Percentiles rank a stretch among this genome's conserved stretches.
Conservation (phyloP, 2,797 vertebrate species). For the Botia almorhae region DNA sequence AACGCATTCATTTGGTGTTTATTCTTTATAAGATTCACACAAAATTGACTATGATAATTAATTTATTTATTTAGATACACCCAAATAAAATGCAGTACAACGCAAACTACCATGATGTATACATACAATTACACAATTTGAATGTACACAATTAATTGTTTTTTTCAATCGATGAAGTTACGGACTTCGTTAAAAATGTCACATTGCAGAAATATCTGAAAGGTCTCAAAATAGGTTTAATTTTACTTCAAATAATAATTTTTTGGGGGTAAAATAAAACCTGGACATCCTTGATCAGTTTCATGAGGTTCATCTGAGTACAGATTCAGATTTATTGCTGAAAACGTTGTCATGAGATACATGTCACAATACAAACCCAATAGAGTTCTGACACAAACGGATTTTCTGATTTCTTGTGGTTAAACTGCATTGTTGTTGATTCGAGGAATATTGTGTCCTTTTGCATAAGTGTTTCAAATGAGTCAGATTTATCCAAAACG, state of each 20-base stretch:
- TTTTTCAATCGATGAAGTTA: not conserved
- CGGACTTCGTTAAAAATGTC: not conserved
- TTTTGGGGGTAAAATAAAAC: not conserved
- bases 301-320: not conserved
- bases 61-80: no score
- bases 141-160: no score
- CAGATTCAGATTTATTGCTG: not conserved
- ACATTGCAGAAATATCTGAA: not conserved
- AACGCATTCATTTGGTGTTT: no score
- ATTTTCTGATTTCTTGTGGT: conserved; percentile 16
- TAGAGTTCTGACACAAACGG: not conserved
- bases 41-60: no score
- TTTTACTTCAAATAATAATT: not conserved
- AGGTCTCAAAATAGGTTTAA: not conserved
- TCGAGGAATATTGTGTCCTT: not conserved
- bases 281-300: not conserved
- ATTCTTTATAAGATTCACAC: no score
- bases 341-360: not conserved
- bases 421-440: not conserved
- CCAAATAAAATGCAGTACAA: no score
- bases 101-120: no score
- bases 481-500: conserved; percentile 43
- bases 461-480: conserved; percentile 49
- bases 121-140: no score
- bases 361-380: no score